Evolutionary conservation across 2,888 invertebrate genomes (phyloP), one percentile per base, ranked within the genome.

Genomic region (Brassicogethes aeneus): DNA sequence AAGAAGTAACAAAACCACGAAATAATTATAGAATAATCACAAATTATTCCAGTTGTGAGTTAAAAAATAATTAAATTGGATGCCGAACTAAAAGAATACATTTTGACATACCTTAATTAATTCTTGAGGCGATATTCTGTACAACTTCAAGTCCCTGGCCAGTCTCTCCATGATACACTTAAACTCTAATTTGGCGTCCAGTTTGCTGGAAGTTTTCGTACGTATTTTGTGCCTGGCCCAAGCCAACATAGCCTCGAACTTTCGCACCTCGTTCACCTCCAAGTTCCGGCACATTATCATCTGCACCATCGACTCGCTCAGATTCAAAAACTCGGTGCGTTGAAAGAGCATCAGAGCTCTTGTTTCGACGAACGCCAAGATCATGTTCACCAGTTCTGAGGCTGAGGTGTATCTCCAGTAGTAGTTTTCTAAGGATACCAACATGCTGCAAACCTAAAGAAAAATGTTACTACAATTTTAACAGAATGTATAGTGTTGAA

Each of bases 331-430:
- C 61, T 92, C 91, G 1, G 80, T 70, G 39, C 82, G 83, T 60
- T 86, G 84, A 68, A 93, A 92, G 40, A 93, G 72, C 53, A 85
- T 83, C 56, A 84, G 84, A 5, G 91, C 88, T 58, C 89, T 76
- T 46, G 88, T 86, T 66, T 93, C 92, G 36, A 88, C 85, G 67
- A 88, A 93, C 15, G 88, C 85, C 46, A 93, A 72, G 56, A 93
- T 92, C 89, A 92, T 92, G 70, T 93, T 92, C 50, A 93, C 91
- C 59, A 93, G 72, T 67, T 93, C 92, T 16, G 90, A 88, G 35
- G 92, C 93, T 42, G 92, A 92, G 23, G 90, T 91, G 68, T 93
- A 93, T 48, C 93, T 79, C 93, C 93, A 93, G 67, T 90, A 92
- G 69, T 93, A 93, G 66, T 92, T 93, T 68, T 93, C 93, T 63